Percentiles rank a stretch among this genome's conserved stretches.
phyloP scores from a whole-genome alignment of 2,888 invertebrate species.

The Heliconius hortense region DNA sequence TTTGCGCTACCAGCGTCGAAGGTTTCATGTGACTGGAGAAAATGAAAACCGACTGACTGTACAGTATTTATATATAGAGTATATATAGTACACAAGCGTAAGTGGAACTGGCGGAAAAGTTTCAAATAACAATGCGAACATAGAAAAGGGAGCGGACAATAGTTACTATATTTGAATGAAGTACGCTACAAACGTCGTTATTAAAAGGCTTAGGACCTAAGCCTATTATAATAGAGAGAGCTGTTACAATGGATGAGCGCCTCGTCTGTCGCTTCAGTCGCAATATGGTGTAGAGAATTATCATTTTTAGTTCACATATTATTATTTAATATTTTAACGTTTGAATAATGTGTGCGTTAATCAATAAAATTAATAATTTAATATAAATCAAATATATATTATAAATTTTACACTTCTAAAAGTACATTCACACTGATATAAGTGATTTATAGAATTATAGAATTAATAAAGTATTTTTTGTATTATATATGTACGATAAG shows the following conservation, averaged over 20 bases:
- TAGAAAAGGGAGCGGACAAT: slow-evolving; percentile 13
- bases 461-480: background rate
- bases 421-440: background rate
- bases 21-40: slow-evolving; percentile 2
- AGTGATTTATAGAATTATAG: background rate
- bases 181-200: slow-evolving; percentile 29
- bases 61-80: too few relatives aligned
- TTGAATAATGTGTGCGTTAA: background rate
- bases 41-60: background rate
- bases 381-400: background rate
- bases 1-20: slow-evolving; percentile 6
- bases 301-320: too few relatives aligned
- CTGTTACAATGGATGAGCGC: slow-evolving; percentile 27
- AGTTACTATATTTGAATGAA: slow-evolving; percentile 24
- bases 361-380: background rate
- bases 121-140: slow-evolving; percentile 13
- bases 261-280: slow-evolving; percentile 9
- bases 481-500: background rate
- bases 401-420: background rate
- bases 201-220: slow-evolving; percentile 38
- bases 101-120: slow-evolving; percentile 17
- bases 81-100: background rate
- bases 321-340: background rate
- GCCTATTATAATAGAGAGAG: slow-evolving; percentile 34
- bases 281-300: background rate